Evolutionary conservation across 2,888 invertebrate species (phyloP).

Genomic region (Sphaerophoria taeniata): DNA sequence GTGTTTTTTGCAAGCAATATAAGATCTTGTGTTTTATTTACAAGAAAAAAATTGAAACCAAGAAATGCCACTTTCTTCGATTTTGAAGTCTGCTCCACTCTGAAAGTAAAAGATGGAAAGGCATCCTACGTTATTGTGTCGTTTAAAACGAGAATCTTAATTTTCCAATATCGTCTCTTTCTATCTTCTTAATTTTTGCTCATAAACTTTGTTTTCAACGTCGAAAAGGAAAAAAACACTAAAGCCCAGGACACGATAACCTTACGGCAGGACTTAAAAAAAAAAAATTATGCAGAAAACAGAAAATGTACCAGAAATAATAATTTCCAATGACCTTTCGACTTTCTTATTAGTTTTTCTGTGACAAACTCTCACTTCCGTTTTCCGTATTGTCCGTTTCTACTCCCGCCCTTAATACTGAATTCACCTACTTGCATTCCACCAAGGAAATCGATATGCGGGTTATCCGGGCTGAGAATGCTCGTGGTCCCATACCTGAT

Average conservation of each 20-base stretch:
- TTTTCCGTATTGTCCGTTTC: neutral
- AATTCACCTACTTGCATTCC: slow-evolving; percentile 25
- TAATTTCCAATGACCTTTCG: neutral
- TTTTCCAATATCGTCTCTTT: slow-evolving; percentile 3
- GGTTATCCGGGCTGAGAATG: slow-evolving; percentile 29
- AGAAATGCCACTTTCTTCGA: too few species aligned
- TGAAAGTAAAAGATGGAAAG: slow-evolving; percentile 43
- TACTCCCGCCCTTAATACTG: neutral
- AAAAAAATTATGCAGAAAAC: slow-evolving; percentile 9
- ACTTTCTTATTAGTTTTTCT: slow-evolving; percentile 19
- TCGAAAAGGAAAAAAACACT: neutral
- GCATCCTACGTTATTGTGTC: slow-evolving; percentile 25
- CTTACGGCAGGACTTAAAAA: neutral
- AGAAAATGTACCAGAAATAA: neutral
- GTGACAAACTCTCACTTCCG: neutral
- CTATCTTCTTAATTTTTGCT: neutral
- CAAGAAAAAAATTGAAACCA: too few species aligned
- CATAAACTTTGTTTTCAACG: slow-evolving; percentile 30
- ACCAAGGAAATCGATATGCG: slow-evolving; percentile 64
- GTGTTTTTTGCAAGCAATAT: too few species aligned
- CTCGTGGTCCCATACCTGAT: neutral
- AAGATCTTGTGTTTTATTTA: too few species aligned
- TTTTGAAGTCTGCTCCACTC: too few species aligned
- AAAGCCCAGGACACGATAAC: neutral
- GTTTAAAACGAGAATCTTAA: neutral